Base-by-base conservation (phyloP, 2,888 invertebrate species). In the Napeogenes inachia region DNA sequence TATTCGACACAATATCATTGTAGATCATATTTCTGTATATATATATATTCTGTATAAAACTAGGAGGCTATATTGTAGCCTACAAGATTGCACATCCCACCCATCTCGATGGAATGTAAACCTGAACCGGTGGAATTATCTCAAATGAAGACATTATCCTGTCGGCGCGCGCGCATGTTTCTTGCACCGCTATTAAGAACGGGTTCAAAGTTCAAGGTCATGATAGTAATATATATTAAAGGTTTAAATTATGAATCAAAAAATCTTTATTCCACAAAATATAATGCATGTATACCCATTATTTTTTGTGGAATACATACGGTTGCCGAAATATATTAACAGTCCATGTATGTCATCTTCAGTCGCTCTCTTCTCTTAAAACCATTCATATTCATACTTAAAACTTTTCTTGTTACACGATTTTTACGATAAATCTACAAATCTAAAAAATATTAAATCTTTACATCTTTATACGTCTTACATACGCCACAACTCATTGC, bases 141-240 rank as follows among this genome's bases (percentile, higher is more conserved):
- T 85, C 80, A 81, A 85, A 88, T 87, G 86, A 87, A 88, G 87
- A 87, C 87, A 87, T 88, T 87, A 88, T 82, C 79, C 80, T 73
- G 76, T 69, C 74, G 71, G 71, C 75, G 76, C 79, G 81, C 81
- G 80, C 81, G 73, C 75, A 65, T 65, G 62, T 56, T 35, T 60
- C 67, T 65, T 46, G 62, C 62, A 58, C 63, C 65, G 60, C 61
- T 62, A 60, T 66, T 60, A 61, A 35, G 55, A 61, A 63, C 61
- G 65, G 56, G 65, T 65, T 63, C 66, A 65, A 54, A 68, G 65
- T 61, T 67, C 62, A 67, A 63, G 62, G 67, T 66, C 62, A 57
- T 62, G 64, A 61, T 62, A 61, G 35, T 57, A 46, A 32, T 35
- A 45, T 59, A 59, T 64, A 62, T 55, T 13, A 56, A 5, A 6